Conservation (phyloP, 2,113 vertebrate species). For the Rostratula benghalensis region DNA sequence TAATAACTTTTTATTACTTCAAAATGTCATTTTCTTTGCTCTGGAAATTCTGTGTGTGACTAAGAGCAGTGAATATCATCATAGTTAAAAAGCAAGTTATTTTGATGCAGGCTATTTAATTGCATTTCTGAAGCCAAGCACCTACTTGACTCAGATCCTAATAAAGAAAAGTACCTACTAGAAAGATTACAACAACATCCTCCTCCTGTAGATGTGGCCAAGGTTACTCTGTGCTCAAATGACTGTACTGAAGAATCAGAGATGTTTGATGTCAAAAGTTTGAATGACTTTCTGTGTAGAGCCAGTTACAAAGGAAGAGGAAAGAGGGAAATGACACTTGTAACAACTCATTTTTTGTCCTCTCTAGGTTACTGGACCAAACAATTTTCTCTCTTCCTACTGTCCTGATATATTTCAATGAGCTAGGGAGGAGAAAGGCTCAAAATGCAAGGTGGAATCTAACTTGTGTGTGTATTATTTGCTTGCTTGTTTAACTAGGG, state of each 20-base stretch:
- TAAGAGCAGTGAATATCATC: background rate
- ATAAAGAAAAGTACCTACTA: background rate
- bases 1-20: background rate
- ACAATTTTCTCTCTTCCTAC: background rate
- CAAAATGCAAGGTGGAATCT: background rate
- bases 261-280: background rate
- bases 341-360: background rate
- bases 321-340: background rate
- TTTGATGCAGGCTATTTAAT: background rate
- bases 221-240: background rate
- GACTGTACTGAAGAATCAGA: background rate
- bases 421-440: background rate
- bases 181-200: background rate
- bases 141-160: background rate
- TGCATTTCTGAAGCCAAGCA: background rate
- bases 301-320: background rate
- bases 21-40: background rate
- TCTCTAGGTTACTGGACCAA: background rate
- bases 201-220: background rate
- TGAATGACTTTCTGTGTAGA: background rate
- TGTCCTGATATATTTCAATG: background rate
- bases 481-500: constrained; percentile 75
- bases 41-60: background rate
- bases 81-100: background rate
- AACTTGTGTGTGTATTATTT: constrained; percentile 4